Percentiles rank a stretch among this genome's conserved stretches.
These are phyloP conservation scores for Muraenolepis orangiensis DNA, from an alignment of 2,797 vertebrate genomes.

Conservation along the genomic window DNA sequence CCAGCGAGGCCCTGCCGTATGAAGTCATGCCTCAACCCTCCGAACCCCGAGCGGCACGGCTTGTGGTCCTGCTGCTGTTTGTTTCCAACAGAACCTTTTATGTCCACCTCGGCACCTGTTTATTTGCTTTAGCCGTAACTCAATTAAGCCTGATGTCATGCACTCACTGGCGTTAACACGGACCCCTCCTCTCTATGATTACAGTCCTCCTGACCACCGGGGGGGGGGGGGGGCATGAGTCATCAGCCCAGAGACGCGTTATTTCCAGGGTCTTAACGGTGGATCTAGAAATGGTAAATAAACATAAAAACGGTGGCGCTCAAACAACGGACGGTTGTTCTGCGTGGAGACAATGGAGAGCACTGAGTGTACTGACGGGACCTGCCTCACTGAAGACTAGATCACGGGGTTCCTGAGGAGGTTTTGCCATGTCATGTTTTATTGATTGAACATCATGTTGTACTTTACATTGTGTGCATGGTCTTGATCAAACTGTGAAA, in stretches of 20 bases:
- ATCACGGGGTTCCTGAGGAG: neutral
- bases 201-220: neutral
- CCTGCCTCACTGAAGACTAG: neutral
- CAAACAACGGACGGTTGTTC: neutral
- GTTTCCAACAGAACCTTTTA: conserved; percentile 35
- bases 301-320: neutral
- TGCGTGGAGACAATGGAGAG: neutral
- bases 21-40: conserved; percentile 50
- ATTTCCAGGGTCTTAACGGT: neutral
- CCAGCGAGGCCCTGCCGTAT: conserved; percentile 45
- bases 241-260: neutral
- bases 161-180: conserved; percentile 14
- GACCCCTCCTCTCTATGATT: neutral
- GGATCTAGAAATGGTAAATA: neutral
- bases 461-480: neutral
- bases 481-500: neutral
- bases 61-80: conserved; percentile 58
- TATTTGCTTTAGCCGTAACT: conserved; percentile 52
- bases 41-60: conserved; percentile 24
- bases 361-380: neutral
- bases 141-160: conserved; percentile 43
- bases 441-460: neutral
- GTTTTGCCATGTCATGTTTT: neutral
- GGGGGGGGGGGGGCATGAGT: neutral
- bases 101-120: conserved; percentile 56